Conservation (phyloP, 2,797 vertebrate species). For the Cirrhinus molitorella region DNA sequence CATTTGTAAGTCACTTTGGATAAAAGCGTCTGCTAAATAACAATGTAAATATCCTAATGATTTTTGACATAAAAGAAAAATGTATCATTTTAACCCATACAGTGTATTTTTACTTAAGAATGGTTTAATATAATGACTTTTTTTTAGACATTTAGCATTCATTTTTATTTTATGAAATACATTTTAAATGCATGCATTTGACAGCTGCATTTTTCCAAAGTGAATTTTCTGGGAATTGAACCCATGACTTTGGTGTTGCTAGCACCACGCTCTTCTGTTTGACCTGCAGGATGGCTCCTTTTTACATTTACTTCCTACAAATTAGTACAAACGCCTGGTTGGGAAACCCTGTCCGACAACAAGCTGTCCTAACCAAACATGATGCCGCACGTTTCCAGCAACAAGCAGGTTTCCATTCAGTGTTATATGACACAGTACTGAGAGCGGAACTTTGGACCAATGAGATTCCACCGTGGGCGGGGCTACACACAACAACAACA, state of each 20-base stretch:
- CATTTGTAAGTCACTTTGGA: too few species aligned
- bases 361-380: not conserved
- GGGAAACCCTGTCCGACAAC: not conserved
- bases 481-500: not conserved
- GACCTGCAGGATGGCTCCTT: not conserved
- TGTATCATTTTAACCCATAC: too few species aligned
- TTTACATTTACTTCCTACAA: not conserved
- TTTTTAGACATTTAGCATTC: too few species aligned
- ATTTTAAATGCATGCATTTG: not conserved
- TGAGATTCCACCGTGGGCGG: not conserved
- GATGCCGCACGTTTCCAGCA: not conserved
- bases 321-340: not conserved
- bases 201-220: not conserved
- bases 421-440: not conserved
- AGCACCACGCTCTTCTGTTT: too few species aligned
- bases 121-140: too few species aligned
- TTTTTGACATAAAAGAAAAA: too few species aligned
- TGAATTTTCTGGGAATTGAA: not conserved
- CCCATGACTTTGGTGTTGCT: too few species aligned
- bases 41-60: too few species aligned
- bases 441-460: not conserved
- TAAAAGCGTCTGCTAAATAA: too few species aligned
- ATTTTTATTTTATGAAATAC: not conserved
- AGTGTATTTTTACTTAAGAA: too few species aligned
- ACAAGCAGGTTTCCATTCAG: not conserved